Percentiles rank a stretch among this genome's conserved stretches.
Evolutionary conservation across 1,140 invertebrate species (phyloP).

Genomic region (Phthorimaea operculella): DNA sequence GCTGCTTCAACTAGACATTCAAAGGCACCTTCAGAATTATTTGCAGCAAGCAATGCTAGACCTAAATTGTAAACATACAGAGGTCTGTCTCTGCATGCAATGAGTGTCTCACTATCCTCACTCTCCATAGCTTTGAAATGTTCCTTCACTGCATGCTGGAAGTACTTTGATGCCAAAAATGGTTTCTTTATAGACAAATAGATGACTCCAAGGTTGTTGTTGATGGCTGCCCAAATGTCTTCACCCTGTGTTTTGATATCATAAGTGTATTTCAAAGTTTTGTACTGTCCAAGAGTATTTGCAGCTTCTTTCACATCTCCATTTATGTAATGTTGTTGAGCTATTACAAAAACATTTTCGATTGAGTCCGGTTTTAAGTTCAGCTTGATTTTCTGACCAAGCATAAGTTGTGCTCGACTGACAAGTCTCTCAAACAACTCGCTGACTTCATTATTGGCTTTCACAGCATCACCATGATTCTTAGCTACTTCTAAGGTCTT

Average conservation of each 20-base stretch:
- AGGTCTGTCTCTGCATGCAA: conserved; percentile 73
- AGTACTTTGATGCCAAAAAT: conserved; percentile 85
- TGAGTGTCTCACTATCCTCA: conserved; percentile 51
- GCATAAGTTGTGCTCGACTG: conserved; percentile 62
- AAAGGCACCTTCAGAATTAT: conserved; percentile 85
- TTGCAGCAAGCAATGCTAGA: conserved; percentile 83
- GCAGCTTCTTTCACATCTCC: conserved; percentile 69
- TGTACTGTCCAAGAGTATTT: conserved; percentile 64
- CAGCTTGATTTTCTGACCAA: conserved; percentile 62
- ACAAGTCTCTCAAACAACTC: conserved; percentile 61
- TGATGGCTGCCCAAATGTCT: conserved; percentile 75
- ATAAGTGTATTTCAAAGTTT: conserved; percentile 56
- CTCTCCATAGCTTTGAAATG: conserved; percentile 72
- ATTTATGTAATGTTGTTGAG: conserved; percentile 69
- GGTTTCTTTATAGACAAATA: conserved; percentile 89
- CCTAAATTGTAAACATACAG: conserved; percentile 94
- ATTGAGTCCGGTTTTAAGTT: conserved; percentile 59
- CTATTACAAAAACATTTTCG: conserved; percentile 64
- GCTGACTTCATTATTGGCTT: conserved; percentile 44
- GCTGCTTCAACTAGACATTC: conserved; percentile 91
- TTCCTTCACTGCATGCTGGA: conserved; percentile 85
- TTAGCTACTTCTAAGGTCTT: conserved; percentile 53
- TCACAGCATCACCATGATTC: conserved; percentile 37
- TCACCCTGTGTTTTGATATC: conserved; percentile 55
- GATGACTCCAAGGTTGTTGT: conserved; percentile 91